These are phyloP conservation scores for Bubo scandiacus DNA, from an alignment of 2,113 vertebrate species.

Conservation along the genomic window DNA sequence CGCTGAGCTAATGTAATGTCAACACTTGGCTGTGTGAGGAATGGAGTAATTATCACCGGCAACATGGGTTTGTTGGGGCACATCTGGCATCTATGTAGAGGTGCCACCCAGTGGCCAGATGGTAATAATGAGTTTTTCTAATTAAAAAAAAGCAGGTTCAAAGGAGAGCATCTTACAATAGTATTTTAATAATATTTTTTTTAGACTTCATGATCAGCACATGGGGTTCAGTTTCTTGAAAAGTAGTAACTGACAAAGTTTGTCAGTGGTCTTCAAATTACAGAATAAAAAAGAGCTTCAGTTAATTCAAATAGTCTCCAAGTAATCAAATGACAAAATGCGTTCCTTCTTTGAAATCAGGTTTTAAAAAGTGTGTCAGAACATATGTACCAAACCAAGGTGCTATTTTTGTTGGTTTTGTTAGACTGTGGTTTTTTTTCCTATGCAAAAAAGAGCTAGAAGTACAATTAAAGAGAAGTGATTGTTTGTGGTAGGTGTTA, in stretches of 20 bases:
- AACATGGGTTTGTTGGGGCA: not conserved
- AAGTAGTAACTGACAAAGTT: not conserved
- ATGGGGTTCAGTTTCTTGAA: not conserved
- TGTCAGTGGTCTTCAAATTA: not conserved
- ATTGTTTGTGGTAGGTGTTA: not conserved
- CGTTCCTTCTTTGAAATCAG: not conserved
- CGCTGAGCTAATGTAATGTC: not conserved
- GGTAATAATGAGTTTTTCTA: not conserved
- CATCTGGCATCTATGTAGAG: not conserved
- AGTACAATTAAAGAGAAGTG: not conserved
- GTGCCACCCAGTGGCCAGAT: constrained; percentile 60
- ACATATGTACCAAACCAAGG: not conserved
- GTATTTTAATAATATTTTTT: not conserved
- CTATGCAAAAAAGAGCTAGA: not conserved
- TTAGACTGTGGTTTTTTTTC: not conserved
- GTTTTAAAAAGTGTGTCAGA: not conserved
- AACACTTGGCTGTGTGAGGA: not conserved
- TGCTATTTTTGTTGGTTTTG: not conserved
- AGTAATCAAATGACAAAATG: not conserved
- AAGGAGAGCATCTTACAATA: not conserved
- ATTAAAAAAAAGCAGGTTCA: fast-evolving
- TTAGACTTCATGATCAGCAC: not conserved
- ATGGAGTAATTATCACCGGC: not conserved
- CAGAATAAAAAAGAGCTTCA: not conserved
- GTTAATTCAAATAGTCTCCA: not conserved